Evolutionary conservation across 2,888 invertebrate species (phyloP).

Genomic region (Boloria selene): DNA sequence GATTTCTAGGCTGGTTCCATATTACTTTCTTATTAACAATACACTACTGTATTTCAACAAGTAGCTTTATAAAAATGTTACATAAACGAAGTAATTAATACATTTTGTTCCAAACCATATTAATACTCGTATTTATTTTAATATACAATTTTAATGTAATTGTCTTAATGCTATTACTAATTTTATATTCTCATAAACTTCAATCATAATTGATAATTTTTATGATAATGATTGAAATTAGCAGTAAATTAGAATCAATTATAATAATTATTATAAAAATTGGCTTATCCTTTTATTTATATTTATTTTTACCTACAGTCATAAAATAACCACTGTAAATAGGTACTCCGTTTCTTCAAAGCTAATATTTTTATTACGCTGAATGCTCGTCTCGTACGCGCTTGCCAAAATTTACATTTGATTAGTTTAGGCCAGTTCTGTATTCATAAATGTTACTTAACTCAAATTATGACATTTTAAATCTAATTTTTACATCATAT

Average conservation of each 20-base stretch:
- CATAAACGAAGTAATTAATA: too few species aligned
- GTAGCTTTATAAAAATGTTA: too few species aligned
- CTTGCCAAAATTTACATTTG: slow-evolving; percentile 35
- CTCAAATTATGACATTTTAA: not conserved
- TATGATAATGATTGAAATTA: not conserved
- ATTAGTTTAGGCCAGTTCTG: slow-evolving; percentile 23
- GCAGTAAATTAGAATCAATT: too few species aligned
- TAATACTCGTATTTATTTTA: too few species aligned
- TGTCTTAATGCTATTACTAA: too few species aligned
- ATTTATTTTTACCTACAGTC: not conserved
- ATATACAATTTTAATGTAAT: too few species aligned
- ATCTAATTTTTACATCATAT: not conserved
- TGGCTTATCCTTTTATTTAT: not conserved
- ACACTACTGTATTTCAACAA: too few species aligned
- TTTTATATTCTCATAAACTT: too few species aligned
- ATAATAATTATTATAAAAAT: too few species aligned
- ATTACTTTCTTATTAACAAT: too few species aligned
- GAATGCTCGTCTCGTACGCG: slow-evolving; percentile 27
- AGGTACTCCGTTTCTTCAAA: slow-evolving; percentile 14
- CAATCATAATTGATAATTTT: not conserved
- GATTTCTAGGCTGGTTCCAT: too few species aligned
- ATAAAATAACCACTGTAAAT: not conserved
- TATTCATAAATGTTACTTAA: slow-evolving; percentile 15
- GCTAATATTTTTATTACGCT: slow-evolving; percentile 7
- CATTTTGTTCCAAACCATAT: too few species aligned